Conservation (phyloP, 2,113 vertebrate genomes). For the Excalfactoria chinensis region DNA sequence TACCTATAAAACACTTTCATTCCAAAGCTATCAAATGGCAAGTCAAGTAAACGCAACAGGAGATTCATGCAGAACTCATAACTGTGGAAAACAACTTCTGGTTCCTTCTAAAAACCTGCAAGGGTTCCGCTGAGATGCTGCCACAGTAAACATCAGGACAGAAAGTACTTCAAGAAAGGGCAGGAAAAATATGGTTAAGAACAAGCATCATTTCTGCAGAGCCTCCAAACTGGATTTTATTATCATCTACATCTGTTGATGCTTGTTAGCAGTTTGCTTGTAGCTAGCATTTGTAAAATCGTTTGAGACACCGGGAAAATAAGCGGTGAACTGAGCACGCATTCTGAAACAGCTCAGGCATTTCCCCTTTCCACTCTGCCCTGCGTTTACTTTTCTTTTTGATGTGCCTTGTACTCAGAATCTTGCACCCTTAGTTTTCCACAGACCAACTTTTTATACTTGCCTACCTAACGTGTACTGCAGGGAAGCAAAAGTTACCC, state of each 20-base stretch:
- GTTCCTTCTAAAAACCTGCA: neutral
- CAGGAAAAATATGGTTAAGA: neutral
- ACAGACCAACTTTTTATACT: neutral
- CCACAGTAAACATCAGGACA: neutral
- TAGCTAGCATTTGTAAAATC: neutral
- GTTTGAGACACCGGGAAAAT: neutral
- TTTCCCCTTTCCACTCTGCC: neutral
- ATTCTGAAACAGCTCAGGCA: neutral
- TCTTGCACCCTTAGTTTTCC: neutral
- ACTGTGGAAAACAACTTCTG: neutral
- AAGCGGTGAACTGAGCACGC: neutral
- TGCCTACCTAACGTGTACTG: neutral
- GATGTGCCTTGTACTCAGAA: neutral
- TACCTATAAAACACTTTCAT: neutral
- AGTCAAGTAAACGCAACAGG: neutral
- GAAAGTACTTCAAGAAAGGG: neutral
- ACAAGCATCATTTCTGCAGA: neutral
- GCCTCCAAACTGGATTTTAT: neutral
- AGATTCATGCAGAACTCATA: neutral
- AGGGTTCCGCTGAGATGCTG: neutral
- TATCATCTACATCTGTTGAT: neutral
- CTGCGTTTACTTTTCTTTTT: neutral
- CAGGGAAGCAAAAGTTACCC: neutral
- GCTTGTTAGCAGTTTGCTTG: neutral
- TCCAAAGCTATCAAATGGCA: neutral